phyloP scores from a whole-genome alignment of 2,113 vertebrate genomes.

The Oreochromis tanganicae region DNA sequence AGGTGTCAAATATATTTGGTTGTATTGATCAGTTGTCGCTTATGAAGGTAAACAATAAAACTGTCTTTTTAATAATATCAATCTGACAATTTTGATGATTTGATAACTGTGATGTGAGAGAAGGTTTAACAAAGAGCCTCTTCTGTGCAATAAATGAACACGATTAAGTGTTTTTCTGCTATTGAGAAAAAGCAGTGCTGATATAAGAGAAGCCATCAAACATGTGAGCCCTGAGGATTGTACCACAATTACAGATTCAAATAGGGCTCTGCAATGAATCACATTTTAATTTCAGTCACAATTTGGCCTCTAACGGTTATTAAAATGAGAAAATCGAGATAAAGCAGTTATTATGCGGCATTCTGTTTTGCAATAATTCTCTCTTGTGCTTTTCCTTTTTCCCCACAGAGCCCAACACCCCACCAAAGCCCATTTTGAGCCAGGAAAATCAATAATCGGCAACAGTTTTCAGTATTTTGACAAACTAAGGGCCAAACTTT shows the following conservation, averaged over 20 bases:
- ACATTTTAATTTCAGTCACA: not conserved
- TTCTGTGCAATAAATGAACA: not conserved
- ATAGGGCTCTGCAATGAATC: not conserved
- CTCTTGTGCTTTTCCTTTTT: not conserved
- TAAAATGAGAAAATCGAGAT: not conserved
- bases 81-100: rapidly evolving
- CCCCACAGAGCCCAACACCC: not conserved
- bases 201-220: not conserved
- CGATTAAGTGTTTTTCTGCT: not conserved
- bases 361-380: not conserved
- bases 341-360: not conserved
- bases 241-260: not conserved
- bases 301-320: not conserved
- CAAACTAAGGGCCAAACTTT: not conserved
- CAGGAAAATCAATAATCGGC: not conserved
- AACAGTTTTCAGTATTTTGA: not conserved
- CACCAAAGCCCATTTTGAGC: rapidly evolving
- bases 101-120: not conserved
- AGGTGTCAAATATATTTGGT: not conserved
- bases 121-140: not conserved
- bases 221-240: not conserved
- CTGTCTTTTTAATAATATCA: not conserved
- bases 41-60: not conserved
- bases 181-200: not conserved
- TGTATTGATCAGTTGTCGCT: rapidly evolving